These are phyloP conservation scores for Leucophora obtusa DNA, from an alignment of 2,888 invertebrate species.

Conservation along the genomic window DNA sequence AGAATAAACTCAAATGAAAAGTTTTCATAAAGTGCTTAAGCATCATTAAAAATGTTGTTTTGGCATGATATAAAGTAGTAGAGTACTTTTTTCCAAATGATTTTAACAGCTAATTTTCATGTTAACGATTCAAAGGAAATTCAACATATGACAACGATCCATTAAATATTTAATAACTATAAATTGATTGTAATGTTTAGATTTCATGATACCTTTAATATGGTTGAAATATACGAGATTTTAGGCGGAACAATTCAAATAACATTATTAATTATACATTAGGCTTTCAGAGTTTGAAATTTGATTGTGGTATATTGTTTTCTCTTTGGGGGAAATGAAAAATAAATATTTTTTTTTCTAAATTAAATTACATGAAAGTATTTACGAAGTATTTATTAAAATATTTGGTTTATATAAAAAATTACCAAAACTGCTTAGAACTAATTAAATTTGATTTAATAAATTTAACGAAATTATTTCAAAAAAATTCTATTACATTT, in stretches of 20 bases:
- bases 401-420: no score
- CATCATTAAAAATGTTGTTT: constrained; percentile 27
- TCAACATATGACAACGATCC: constrained; percentile 5
- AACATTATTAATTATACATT: neutral
- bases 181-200: constrained; percentile 2
- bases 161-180: constrained; percentile 12
- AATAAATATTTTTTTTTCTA: neutral
- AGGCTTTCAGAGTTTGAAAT: neutral
- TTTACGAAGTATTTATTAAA: no score
- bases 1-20: neutral
- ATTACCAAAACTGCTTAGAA: no score
- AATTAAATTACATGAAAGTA: no score
- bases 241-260: neutral
- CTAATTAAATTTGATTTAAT: no score
- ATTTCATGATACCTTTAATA: constrained; percentile 6
- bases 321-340: no score
- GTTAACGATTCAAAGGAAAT: constrained; percentile 23
- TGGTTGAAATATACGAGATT: neutral
- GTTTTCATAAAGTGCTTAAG: neutral
- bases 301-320: neutral
- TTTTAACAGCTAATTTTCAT: constrained; percentile 42
- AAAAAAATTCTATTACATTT: no score
- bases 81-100: constrained; percentile 12
- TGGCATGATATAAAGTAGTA: neutral
- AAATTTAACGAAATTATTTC: no score